Evolutionary conservation across 2,888 invertebrate genomes (phyloP), one percentile per base, ranked within the genome.

Genomic region (Polia nebulosa): DNA sequence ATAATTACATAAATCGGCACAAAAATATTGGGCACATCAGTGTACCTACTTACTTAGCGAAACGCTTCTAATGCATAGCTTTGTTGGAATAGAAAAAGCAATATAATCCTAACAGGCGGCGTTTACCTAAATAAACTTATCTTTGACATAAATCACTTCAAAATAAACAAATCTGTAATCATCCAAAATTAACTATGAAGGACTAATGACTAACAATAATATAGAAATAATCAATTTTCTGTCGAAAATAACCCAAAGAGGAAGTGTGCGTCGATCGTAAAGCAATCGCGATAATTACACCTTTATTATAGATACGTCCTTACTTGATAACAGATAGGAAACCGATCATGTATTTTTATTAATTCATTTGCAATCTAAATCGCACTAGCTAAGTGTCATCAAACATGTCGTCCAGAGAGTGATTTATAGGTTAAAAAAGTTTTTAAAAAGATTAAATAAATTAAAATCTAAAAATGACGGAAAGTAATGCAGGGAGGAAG

Each of bases 281-380:
- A 67, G 20, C 67, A 65, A 57, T 78, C 47, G 80, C 80, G 88
- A 89, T 91, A 90, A 91, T 92, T 91, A 90, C 78, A 82, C 75
- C 80, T 86, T 86, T 85, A 88, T 87, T 84, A 85, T 80, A 82
- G 85, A 89, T 84, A 92, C 80, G 87, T 89, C 76, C 85, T 82
- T 62, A 79, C 76, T 79, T 84, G 92, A 93, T 91, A 91, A 89
- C 84, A 22, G 78, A 78, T 78, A 78, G 73, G 87, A 89, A 90
- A 92, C 85, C 88, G 80, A 91, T 87, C 78, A 77, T 78, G 85
- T n/a, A n/a, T 85, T 87, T 87, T 91, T 89, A 89, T 89, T 87
- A 88, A 89, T 90, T 91, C 92, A 93, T 92, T 94, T 87, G 91
- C 91, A 90, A 92, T 92, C 89, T 86, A 86, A 90, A 91, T 90